phyloP scores from a whole-genome alignment of 2,888 invertebrate genomes.

The Agrotis clavis region DNA sequence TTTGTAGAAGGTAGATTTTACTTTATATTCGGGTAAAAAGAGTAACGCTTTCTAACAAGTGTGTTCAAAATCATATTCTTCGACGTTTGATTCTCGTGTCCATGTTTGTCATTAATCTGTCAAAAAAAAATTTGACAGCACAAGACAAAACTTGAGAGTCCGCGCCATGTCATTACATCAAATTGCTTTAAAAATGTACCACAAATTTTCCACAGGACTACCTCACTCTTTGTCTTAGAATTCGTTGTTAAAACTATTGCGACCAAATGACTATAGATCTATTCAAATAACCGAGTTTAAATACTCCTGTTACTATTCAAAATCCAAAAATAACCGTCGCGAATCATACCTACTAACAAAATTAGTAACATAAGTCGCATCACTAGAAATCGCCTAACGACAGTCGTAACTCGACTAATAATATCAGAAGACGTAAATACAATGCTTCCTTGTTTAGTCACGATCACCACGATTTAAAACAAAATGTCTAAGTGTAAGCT shows the following conservation, averaged over 20 bases:
- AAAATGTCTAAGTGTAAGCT: conserved; percentile 46
- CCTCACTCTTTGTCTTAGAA: too few relatives aligned
- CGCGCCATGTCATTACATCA: too few relatives aligned
- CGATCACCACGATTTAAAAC: conserved; percentile 58
- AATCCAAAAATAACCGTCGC: conserved; percentile 10
- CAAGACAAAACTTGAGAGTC: too few relatives aligned
- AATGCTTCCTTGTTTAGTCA: conserved; percentile 67
- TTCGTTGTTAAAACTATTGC: too few relatives aligned
- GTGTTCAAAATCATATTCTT: too few relatives aligned
- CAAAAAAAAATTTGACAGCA: too few relatives aligned
- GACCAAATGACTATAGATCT: too few relatives aligned
- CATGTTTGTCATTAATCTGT: too few relatives aligned
- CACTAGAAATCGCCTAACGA: conserved; percentile 46
- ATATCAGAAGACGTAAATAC: conserved; percentile 58
- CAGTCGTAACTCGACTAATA: conserved; percentile 56
- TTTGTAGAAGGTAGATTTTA: background rate
- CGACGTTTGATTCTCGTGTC: too few relatives aligned
- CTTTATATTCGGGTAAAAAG: background rate
- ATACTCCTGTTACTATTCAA: conserved; percentile 5
- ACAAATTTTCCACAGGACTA: too few relatives aligned
- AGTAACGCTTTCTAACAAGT: too few relatives aligned
- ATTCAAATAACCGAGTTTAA: background rate
- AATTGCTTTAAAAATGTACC: too few relatives aligned
- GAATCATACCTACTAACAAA: conserved; percentile 10
- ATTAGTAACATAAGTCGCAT: conserved; percentile 45